Percentiles rank a stretch among this genome's conserved stretches.
phyloP scores from a whole-genome alignment of 2,113 vertebrate genomes.

The Heterochromis multidens region DNA sequence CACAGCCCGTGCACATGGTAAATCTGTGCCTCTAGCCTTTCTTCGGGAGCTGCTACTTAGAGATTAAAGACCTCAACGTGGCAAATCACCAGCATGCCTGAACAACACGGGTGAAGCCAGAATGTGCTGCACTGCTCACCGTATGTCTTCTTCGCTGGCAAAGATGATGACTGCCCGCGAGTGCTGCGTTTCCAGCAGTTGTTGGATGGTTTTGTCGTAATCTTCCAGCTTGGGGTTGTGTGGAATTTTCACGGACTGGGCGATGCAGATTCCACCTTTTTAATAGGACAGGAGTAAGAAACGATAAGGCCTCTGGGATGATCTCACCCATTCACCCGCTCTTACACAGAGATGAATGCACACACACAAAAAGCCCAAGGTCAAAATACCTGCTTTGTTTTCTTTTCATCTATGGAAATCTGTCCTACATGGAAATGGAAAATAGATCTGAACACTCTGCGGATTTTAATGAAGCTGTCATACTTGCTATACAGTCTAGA shows the following conservation, averaged over 20 bases:
- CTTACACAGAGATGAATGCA: neutral
- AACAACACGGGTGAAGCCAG: slow-evolving; percentile 19
- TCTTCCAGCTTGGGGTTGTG: slow-evolving; percentile 85
- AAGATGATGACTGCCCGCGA: slow-evolving; percentile 89
- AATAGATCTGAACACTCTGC: slow-evolving; percentile 23
- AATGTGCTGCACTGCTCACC: slow-evolving; percentile 65
- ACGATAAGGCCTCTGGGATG: slow-evolving; percentile 46
- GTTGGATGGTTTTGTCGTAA: slow-evolving; percentile 88
- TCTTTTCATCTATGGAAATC: neutral
- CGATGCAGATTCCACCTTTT: slow-evolving; percentile 91
- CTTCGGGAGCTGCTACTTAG: slow-evolving; percentile 42
- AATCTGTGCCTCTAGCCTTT: slow-evolving; percentile 51
- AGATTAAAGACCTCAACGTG: slow-evolving; percentile 56
- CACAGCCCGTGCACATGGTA: slow-evolving; percentile 12
- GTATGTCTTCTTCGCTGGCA: slow-evolving; percentile 92
- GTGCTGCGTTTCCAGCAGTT: slow-evolving; percentile 87
- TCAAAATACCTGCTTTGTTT: slow-evolving; percentile 5
- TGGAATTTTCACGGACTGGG: slow-evolving; percentile 94
- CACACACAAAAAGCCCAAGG: slow-evolving; percentile 18
- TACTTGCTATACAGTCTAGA: slow-evolving; percentile 1
- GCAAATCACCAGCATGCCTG: slow-evolving; percentile 10
- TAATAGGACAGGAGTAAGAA: slow-evolving; percentile 32
- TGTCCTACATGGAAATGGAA: slow-evolving; percentile 7
- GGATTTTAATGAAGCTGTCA: slow-evolving; percentile 29
- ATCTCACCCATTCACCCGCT: slow-evolving; percentile 14